A percentile compares a stretch with the other conserved stretches of the same genome.
Conservation (phyloP, 2,888 invertebrate species). For the Eupithecia subfuscata region DNA sequence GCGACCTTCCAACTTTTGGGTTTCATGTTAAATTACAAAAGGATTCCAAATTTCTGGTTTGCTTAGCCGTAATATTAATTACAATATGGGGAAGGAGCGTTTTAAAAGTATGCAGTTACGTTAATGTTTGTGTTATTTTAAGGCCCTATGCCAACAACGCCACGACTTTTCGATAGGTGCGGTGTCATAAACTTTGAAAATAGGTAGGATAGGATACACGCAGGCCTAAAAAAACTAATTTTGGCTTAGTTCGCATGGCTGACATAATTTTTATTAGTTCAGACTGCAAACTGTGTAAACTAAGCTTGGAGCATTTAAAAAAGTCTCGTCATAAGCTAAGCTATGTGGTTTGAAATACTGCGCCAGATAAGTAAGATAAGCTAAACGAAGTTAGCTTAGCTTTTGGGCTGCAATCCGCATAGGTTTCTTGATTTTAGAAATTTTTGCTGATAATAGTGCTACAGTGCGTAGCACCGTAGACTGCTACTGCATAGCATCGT, state of each 20-base stretch:
- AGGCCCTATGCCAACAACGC: not conserved
- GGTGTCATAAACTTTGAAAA: not conserved
- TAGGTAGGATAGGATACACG: not conserved
- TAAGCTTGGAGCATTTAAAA: too few species aligned
- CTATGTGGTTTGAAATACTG: not conserved
- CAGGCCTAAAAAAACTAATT: not conserved
- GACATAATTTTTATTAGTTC: not conserved
- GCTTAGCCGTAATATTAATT: constrained; percentile 41
- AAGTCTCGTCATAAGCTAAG: not conserved
- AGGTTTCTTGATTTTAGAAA: not conserved
- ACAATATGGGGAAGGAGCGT: constrained; percentile 33
- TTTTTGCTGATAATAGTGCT: not conserved
- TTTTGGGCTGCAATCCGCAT: not conserved
- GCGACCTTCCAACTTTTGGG: constrained; percentile 49
- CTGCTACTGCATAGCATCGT: not conserved
- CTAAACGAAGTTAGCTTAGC: not conserved
- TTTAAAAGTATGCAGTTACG: constrained; percentile 16
- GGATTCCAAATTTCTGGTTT: constrained; percentile 45
- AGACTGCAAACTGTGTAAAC: too few species aligned
- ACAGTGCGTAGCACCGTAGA: not conserved
- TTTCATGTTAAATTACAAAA: constrained; percentile 52
- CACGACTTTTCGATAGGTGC: not conserved
- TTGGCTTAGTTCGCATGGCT: not conserved
- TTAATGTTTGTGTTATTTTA: not conserved
- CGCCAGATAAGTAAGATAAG: not conserved